These are phyloP conservation scores for Notamacropus eugenii DNA, from an alignment of 2,797 vertebrate species.

Conservation along the genomic window DNA sequence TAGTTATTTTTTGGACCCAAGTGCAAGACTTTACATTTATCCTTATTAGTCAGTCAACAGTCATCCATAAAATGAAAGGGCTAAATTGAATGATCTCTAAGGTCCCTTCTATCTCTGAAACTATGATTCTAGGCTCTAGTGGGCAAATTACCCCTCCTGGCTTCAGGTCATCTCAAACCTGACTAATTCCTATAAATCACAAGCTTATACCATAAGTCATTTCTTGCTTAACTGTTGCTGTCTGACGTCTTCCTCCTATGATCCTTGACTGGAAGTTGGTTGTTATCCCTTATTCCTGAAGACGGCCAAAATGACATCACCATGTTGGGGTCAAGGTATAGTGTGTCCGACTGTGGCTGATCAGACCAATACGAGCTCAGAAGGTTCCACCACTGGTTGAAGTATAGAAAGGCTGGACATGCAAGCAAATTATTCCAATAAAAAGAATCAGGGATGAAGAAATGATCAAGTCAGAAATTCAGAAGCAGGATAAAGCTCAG, in stretches of 20 bases:
- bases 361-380: background rate
- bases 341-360: background rate
- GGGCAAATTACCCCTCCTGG: background rate
- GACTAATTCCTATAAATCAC: background rate
- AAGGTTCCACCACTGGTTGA: background rate
- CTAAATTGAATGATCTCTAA: background rate
- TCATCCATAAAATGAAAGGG: background rate
- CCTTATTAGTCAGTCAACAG: background rate
- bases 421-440: background rate
- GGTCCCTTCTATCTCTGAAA: background rate
- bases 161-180: background rate
- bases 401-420: background rate
- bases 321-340: too few relatives aligned
- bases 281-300: background rate
- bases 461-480: background rate
- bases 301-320: background rate
- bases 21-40: background rate
- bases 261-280: background rate
- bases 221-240: background rate
- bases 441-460: background rate
- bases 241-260: background rate
- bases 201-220: background rate
- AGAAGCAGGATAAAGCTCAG: background rate
- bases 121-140: background rate
- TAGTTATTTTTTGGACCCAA: background rate